Conservation (phyloP, 2,113 vertebrate species). For the Conger conger region DNA sequence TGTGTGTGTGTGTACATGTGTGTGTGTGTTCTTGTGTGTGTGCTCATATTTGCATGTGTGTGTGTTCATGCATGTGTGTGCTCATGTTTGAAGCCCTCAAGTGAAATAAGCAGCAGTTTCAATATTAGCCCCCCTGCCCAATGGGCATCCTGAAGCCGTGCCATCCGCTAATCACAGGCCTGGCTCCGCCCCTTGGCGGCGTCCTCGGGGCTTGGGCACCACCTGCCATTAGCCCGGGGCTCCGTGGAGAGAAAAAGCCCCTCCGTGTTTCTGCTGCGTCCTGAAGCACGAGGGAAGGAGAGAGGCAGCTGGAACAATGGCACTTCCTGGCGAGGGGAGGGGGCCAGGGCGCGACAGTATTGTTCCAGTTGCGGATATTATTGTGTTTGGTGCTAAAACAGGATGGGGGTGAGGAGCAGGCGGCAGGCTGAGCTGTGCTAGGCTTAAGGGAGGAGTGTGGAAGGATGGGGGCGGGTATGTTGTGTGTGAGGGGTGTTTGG, state of each 20-base stretch:
- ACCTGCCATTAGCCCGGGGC: not conserved
- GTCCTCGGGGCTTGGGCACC: not conserved
- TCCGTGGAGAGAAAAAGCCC: not conserved
- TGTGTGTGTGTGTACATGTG: not conserved
- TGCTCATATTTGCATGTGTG: not conserved
- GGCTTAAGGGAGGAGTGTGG: not conserved
- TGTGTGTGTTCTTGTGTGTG: not conserved
- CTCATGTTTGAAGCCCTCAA: not conserved
- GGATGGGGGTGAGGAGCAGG: constrained; percentile 6
- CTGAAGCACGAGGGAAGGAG: not conserved
- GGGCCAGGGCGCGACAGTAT: not conserved
- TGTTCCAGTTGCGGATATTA: constrained; percentile 6
- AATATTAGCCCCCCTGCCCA: not conserved
- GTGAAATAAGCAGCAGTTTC: not conserved
- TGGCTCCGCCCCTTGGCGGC: no score
- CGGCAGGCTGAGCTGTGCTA: not conserved
- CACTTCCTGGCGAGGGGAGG: not conserved
- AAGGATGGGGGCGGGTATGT: not conserved
- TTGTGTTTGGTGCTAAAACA: not conserved
- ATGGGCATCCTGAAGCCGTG: not conserved
- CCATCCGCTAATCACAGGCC: not conserved
- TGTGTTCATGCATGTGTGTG: no score
- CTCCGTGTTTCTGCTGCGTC: not conserved
- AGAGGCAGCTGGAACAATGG: not conserved
- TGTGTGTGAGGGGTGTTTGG: not conserved